Conservation (phyloP, 2,888 invertebrate species). For the Cheilosia vulpina region DNA sequence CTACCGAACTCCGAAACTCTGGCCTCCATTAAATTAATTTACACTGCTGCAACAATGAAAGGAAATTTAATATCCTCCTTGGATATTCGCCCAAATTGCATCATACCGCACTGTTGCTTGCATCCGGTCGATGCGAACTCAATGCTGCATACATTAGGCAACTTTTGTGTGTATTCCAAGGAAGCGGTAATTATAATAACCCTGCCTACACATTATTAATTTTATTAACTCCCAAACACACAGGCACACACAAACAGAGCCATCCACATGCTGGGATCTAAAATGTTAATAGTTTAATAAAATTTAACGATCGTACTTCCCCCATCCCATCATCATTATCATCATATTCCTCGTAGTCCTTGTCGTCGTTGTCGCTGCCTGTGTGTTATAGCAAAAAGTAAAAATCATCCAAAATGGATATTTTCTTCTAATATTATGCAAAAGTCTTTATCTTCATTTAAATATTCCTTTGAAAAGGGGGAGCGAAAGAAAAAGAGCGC, state of each 20-base stretch:
- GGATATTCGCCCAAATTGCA: slow-evolving; percentile 45
- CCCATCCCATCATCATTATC: slow-evolving; percentile 19
- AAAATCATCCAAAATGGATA: slow-evolving; percentile 58
- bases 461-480: slow-evolving; percentile 48
- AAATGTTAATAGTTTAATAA: slow-evolving; percentile 71
- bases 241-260: slow-evolving; percentile 7
- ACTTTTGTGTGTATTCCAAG: slow-evolving; percentile 35
- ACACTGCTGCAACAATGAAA: slow-evolving; percentile 31
- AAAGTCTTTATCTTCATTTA: slow-evolving; percentile 70
- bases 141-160: slow-evolving; percentile 35
- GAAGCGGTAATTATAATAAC: slow-evolving; percentile 62
- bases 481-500: slow-evolving; percentile 7
- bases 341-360: slow-evolving; percentile 21
- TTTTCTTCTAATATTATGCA: slow-evolving; percentile 62
- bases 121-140: slow-evolving; percentile 3
- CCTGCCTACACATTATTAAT: slow-evolving; percentile 56
- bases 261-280: slow-evolving; percentile 35
- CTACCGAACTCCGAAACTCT: background rate
- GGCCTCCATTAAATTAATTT: slow-evolving; percentile 27
- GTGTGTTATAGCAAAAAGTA: slow-evolving; percentile 13
- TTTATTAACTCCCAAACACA: slow-evolving; percentile 58
- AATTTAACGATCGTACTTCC: slow-evolving; percentile 60
- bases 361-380: slow-evolving; percentile 1
- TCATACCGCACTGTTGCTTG: slow-evolving; percentile 5
- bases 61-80: slow-evolving; percentile 16